Percentiles rank a stretch among this genome's conserved stretches.
These are phyloP conservation scores for Xestia rhomboidea DNA, from an alignment of 2,888 invertebrate genomes.

Conservation along the genomic window DNA sequence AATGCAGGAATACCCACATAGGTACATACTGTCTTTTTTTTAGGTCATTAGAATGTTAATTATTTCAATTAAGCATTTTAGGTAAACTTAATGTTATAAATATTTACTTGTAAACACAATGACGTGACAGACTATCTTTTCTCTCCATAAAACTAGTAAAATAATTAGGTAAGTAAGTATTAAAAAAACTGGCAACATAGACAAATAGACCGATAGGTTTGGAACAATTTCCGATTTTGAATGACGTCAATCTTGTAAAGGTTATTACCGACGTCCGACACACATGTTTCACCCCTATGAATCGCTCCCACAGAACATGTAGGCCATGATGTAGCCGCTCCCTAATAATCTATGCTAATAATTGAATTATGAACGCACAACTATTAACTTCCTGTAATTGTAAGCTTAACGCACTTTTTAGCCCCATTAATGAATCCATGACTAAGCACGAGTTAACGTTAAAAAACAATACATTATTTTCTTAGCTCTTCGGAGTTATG, in stretches of 20 bases:
- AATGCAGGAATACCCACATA: neutral
- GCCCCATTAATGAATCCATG: neutral
- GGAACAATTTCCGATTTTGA: neutral
- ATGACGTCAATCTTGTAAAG: neutral
- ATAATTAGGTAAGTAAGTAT: neutral
- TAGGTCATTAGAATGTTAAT: neutral
- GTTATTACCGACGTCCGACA: neutral
- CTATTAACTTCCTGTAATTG: constrained; percentile 12
- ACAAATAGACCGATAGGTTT: too few relatives aligned
- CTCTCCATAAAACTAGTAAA: neutral
- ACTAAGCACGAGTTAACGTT: neutral
- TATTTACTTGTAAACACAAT: too few relatives aligned
- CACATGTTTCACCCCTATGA: neutral
- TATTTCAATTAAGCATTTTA: constrained; percentile 2
- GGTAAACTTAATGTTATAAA: neutral
- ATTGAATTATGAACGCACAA: neutral
- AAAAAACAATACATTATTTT: constrained; percentile 13
- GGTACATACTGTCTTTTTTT: neutral
- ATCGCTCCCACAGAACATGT: neutral
- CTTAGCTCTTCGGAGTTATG: constrained; percentile 26
- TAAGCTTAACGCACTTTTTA: neutral
- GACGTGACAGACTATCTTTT: neutral
- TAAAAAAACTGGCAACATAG: neutral
- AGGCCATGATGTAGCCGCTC: too few relatives aligned
- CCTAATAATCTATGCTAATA: too few relatives aligned